Evolutionary conservation across 1,140 invertebrate species (phyloP).

Genomic region (Zaprionus nigranus): DNA sequence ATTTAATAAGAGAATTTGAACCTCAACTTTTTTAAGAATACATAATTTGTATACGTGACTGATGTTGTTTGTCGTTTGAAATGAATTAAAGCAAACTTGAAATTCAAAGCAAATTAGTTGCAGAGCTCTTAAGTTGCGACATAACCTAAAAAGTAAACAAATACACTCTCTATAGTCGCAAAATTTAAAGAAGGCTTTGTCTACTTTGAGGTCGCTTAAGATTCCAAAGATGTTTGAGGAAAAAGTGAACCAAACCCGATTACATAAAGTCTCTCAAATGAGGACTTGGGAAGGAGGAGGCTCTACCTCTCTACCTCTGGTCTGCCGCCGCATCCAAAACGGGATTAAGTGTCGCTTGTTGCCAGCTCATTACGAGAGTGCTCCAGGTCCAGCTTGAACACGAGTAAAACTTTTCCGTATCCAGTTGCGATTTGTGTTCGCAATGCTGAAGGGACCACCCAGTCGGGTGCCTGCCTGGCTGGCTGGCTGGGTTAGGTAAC

Average conservation of each 20-base stretch:
- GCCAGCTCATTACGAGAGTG: background rate
- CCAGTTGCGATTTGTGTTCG: constrained; percentile 39
- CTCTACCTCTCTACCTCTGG: background rate
- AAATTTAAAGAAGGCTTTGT: background rate
- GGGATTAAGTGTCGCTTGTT: background rate
- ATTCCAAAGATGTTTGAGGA: background rate
- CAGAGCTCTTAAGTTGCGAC: background rate
- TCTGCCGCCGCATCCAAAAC: background rate
- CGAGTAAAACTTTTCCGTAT: constrained; percentile 14
- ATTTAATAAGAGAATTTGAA: too few species aligned
- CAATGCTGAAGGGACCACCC: constrained; percentile 49
- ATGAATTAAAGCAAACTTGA: too few species aligned
- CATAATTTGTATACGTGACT: too few species aligned
- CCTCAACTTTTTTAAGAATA: too few species aligned
- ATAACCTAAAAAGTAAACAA: background rate
- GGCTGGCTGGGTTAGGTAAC: background rate
- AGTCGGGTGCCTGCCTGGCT: constrained; percentile 2
- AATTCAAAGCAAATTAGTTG: background rate
- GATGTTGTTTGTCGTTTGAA: too few species aligned
- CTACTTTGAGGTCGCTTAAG: background rate
- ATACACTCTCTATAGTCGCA: background rate
- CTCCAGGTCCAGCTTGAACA: background rate
- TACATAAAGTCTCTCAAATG: background rate
- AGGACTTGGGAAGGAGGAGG: background rate
- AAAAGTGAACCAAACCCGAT: background rate